A percentile compares a stretch with the other conserved stretches of the same genome.
Conservation (phyloP, 2,888 invertebrate genomes). For the Clusia tigrina region DNA sequence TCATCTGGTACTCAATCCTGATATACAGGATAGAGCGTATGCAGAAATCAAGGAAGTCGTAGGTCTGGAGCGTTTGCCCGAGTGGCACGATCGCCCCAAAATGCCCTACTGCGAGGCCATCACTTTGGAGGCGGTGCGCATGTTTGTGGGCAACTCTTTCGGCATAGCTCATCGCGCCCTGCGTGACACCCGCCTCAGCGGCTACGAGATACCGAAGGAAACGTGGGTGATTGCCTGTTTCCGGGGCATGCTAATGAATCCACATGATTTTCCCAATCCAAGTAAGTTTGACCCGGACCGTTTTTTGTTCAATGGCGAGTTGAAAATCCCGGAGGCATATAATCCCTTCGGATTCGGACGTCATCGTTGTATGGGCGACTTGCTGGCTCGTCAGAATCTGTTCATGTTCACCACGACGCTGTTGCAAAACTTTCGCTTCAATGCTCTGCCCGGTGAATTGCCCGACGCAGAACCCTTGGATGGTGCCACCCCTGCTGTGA, state of each 20-base stretch:
- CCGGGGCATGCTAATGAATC: constrained; percentile 75
- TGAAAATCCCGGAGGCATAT: constrained; percentile 73
- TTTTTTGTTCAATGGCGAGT: constrained; percentile 72
- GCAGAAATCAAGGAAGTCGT: constrained; percentile 80
- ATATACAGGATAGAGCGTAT: constrained; percentile 78
- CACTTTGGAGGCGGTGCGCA: constrained; percentile 78
- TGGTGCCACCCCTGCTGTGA: constrained; percentile 80
- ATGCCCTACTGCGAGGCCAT: constrained; percentile 84
- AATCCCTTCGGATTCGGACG: constrained; percentile 82
- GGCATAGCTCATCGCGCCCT: constrained; percentile 82
- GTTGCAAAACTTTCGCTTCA: constrained; percentile 77
- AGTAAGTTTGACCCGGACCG: constrained; percentile 78
- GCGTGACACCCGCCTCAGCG: constrained; percentile 74
- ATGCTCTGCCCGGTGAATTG: constrained; percentile 71
- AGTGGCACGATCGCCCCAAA: constrained; percentile 75
- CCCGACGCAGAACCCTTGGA: constrained; percentile 76
- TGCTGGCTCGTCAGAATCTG: constrained; percentile 77
- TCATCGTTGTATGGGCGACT: constrained; percentile 84
- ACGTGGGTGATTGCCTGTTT: constrained; percentile 83
- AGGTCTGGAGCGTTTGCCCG: constrained; percentile 74
- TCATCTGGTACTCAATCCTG: constrained; percentile 75
- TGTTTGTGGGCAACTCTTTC: constrained; percentile 82
- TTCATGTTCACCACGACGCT: constrained; percentile 79
- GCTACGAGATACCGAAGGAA: constrained; percentile 81
- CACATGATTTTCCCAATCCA: constrained; percentile 74